phyloP scores from a whole-genome alignment of 1,140 invertebrate species.

The Ephestia elutella region DNA sequence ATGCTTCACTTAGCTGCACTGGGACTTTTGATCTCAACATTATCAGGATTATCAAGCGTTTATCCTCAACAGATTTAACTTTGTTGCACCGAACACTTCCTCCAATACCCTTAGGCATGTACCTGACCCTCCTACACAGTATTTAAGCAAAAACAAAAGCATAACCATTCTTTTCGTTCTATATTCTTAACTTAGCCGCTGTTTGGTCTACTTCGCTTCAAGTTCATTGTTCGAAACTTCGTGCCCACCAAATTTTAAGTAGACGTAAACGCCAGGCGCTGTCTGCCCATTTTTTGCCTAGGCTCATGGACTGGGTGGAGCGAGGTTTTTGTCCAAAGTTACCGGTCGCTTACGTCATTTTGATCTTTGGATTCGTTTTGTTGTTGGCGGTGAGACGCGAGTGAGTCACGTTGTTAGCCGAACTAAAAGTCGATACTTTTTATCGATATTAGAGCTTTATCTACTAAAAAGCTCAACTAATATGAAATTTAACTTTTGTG shows the following conservation, averaged over 20 bases:
- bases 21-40: no score
- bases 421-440: constrained; percentile 35
- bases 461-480: no score
- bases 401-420: constrained; percentile 61
- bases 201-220: constrained; percentile 70
- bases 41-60: no score
- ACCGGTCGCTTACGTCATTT: constrained; percentile 57
- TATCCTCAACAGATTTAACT: no score
- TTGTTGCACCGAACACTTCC: no score
- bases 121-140: constrained; percentile 14
- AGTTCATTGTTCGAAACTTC: constrained; percentile 62
- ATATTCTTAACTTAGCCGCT: constrained; percentile 48
- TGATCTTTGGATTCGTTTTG: constrained; percentile 45
- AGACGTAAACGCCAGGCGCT: constrained; percentile 54
- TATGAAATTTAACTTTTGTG: no score
- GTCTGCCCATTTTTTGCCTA: constrained; percentile 46
- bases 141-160: constrained; percentile 23
- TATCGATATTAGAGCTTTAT: constrained; percentile 34
- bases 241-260: constrained; percentile 19
- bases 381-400: constrained; percentile 68
- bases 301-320: constrained; percentile 42
- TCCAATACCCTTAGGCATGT: not conserved
- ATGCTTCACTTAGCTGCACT: no score
- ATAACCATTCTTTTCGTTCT: constrained; percentile 31
- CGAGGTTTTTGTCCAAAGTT: constrained; percentile 49